Evolutionary conservation across 2,797 vertebrate species (phyloP).

Genomic region (Thalassophryne amazonica): DNA sequence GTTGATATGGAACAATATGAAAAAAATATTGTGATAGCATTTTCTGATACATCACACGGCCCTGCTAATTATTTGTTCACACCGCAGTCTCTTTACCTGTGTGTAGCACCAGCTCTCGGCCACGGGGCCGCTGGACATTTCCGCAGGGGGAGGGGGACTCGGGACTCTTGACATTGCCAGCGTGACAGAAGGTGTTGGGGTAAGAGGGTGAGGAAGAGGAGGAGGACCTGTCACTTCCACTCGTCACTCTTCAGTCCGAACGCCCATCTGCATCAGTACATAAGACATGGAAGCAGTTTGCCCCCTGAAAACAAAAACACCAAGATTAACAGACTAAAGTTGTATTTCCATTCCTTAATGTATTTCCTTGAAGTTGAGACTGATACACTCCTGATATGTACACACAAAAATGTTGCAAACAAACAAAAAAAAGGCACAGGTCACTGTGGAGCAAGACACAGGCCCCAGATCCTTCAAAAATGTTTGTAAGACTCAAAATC

Average conservation of each 20-base stretch:
- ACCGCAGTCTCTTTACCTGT: conserved; percentile 62
- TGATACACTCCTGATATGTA: not conserved
- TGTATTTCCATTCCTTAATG: not conserved
- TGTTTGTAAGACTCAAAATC: conserved; percentile 25
- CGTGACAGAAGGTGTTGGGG: conserved; percentile 77
- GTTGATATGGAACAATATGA: no score
- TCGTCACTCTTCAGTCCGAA: conserved; percentile 46
- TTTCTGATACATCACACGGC: not conserved
- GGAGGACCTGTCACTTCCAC: conserved; percentile 48
- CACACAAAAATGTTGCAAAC: no score
- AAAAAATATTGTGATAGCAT: no score
- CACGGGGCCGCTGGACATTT: conserved; percentile 98
- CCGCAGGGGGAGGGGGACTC: conserved; percentile 98
- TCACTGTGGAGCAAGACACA: conserved; percentile 19
- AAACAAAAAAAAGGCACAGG: not conserved
- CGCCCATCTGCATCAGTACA: conserved; percentile 54
- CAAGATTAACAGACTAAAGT: conserved; percentile 2
- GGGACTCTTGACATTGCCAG: conserved; percentile 99
- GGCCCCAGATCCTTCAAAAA: conserved; percentile 16
- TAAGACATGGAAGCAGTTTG: conserved; percentile 48
- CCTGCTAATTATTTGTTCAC: not conserved
- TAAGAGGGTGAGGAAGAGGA: conserved; percentile 54
- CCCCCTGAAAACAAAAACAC: conserved; percentile 49
- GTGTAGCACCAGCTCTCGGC: conserved; percentile 99
- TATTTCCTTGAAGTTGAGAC: not conserved